Evolutionary conservation across 2,888 invertebrate species (phyloP).

Genomic region (Bursaphelenchus okinawaensis): DNA sequence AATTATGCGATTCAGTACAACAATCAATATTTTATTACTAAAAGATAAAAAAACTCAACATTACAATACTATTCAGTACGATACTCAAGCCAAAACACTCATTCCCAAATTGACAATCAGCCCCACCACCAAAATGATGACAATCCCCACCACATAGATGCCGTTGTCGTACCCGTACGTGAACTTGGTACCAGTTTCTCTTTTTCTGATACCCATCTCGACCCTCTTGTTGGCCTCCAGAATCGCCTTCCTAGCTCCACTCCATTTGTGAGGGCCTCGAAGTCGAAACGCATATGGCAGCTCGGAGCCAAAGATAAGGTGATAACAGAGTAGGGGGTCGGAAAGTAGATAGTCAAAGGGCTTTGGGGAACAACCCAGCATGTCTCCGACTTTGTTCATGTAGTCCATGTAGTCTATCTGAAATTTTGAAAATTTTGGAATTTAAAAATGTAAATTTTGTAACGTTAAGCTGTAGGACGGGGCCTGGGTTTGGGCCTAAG

Average conservation of each 20-base stretch:
- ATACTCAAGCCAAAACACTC: no score
- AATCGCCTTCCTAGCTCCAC: constrained; percentile 10
- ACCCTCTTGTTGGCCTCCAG: constrained; percentile 7
- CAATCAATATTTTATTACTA: no score
- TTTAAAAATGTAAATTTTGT: no score
- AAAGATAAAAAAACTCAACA: no score
- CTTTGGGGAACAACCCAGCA: constrained; percentile 58
- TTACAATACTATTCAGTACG: no score
- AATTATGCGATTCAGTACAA: no score
- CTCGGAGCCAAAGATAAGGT: constrained; percentile 55
- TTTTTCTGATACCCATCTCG: background rate
- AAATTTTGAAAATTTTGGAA: no score
- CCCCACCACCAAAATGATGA: background rate
- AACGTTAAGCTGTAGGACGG: no score
- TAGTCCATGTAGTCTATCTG: constrained; percentile 56
- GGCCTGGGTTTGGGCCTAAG: no score
- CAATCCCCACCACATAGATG: background rate
- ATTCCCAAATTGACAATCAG: background rate
- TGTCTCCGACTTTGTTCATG: constrained; percentile 60
- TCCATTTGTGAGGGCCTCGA: background rate
- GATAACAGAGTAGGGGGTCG: constrained; percentile 43
- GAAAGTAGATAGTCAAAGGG: constrained; percentile 44
- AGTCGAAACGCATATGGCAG: constrained; percentile 13
- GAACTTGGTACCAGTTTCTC: background rate
- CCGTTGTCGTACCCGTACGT: background rate